Conservation (phyloP, 2,888 invertebrate genomes). For the Dynastes maya region DNA sequence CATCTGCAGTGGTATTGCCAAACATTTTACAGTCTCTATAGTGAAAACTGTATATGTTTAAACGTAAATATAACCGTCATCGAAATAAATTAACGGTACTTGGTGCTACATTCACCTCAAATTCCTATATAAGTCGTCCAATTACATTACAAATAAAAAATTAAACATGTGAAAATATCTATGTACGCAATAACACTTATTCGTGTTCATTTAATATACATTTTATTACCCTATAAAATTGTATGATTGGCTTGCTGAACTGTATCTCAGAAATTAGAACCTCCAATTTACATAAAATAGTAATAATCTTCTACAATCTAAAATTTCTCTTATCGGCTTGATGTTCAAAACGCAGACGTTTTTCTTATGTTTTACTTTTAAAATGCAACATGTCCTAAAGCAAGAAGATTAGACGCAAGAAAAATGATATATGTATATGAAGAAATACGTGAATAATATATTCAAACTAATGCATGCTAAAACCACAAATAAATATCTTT, state of each 20-base stretch:
- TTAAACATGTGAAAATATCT: too few species aligned
- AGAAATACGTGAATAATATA: neutral
- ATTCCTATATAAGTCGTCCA: too few species aligned
- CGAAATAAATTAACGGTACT: too few species aligned
- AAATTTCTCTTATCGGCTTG: neutral
- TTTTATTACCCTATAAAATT: neutral
- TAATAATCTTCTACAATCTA: neutral
- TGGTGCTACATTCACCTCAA: too few species aligned
- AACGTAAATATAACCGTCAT: too few species aligned
- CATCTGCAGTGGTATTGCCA: too few species aligned
- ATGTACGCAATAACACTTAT: too few species aligned
- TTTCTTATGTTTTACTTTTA: neutral
- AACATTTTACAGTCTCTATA: too few species aligned
- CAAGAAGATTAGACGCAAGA: neutral
- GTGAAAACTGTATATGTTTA: too few species aligned
- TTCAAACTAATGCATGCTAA: conserved; percentile 3
- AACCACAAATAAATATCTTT: conserved; percentile 15
- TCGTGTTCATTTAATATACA: neutral
- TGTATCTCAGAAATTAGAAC: neutral
- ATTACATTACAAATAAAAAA: too few species aligned
- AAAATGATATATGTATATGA: neutral
- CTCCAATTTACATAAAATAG: conserved; percentile 4
- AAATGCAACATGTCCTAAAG: neutral
- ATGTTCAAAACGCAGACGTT: neutral
- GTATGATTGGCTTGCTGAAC: neutral